Evolutionary conservation across 2,113 vertebrate genomes (phyloP).

Genomic region (Oncorhynchus gorbuscha): DNA sequence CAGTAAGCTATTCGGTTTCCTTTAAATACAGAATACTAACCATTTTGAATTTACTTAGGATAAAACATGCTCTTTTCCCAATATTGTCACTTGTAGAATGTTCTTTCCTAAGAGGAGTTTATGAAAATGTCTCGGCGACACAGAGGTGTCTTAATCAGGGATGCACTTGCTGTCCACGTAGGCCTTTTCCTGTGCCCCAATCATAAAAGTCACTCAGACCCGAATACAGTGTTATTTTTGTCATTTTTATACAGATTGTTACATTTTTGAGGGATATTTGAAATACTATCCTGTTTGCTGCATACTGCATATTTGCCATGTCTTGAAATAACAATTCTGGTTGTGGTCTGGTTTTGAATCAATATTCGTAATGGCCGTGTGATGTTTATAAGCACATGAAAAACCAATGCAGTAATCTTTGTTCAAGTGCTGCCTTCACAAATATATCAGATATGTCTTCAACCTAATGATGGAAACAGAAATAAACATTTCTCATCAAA

Average conservation of each 20-base stretch:
- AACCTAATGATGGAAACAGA: background rate
- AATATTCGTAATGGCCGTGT: background rate
- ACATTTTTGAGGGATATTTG: background rate
- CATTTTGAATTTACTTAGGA: too few species aligned
- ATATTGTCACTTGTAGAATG: background rate
- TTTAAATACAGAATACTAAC: too few species aligned
- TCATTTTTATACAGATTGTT: slow-evolving; percentile 14
- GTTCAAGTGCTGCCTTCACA: background rate
- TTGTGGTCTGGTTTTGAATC: background rate
- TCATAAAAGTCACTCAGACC: background rate
- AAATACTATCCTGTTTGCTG: background rate
- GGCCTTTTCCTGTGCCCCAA: background rate
- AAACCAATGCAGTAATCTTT: background rate
- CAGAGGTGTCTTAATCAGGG: background rate
- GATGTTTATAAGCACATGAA: slow-evolving; percentile 5
- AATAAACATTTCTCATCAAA: slow-evolving; percentile 1
- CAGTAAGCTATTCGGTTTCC: background rate
- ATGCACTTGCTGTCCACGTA: background rate
- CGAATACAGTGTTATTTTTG: slow-evolving; percentile 7
- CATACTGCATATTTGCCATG: background rate
- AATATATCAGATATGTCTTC: background rate
- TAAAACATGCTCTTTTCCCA: background rate
- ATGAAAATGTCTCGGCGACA: background rate
- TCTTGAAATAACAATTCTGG: background rate
- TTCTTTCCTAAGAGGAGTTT: background rate